These are phyloP conservation scores for Tapirus indicus DNA, from an alignment of 2,797 vertebrate species.

Conservation along the genomic window DNA sequence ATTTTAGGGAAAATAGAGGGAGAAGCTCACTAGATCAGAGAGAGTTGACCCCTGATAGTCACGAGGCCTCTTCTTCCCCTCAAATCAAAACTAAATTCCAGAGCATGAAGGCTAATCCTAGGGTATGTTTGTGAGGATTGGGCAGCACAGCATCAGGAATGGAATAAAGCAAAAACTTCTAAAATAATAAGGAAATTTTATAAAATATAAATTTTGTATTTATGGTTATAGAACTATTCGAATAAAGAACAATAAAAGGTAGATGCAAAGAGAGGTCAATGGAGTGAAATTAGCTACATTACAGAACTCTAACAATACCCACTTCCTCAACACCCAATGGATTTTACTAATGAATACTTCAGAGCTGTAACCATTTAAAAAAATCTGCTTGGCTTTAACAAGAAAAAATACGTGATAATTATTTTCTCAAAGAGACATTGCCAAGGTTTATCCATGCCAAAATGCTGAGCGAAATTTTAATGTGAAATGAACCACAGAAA, in stretches of 20 bases:
- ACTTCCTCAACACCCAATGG: conserved; percentile 46
- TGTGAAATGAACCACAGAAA: conserved; percentile 76
- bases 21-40: conserved; percentile 22
- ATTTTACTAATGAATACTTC: conserved; percentile 73
- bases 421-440: conserved; percentile 79
- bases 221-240: conserved; percentile 58
- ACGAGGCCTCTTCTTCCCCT: not conserved
- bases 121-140: not conserved
- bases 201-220: conserved; percentile 18
- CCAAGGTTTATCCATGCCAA: conserved; percentile 81
- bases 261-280: conserved; percentile 25
- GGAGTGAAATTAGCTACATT: conserved; percentile 64
- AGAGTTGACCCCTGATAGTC: not conserved
- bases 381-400: conserved; percentile 77
- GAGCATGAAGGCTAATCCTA: not conserved
- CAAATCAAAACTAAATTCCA: conserved; percentile 55
- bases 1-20: conserved; percentile 24
- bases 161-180: conserved; percentile 20
- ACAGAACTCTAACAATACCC: conserved; percentile 67
- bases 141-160: not conserved
- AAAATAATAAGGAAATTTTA: conserved; percentile 29
- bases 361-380: conserved; percentile 68
- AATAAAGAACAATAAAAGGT: conserved; percentile 55
- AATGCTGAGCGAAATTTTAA: conserved; percentile 77
- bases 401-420: conserved; percentile 76